Evolutionary conservation across 2,797 vertebrate genomes (phyloP), one percentile per base, ranked within the genome.

Genomic region (Gobio occitaniae): DNA sequence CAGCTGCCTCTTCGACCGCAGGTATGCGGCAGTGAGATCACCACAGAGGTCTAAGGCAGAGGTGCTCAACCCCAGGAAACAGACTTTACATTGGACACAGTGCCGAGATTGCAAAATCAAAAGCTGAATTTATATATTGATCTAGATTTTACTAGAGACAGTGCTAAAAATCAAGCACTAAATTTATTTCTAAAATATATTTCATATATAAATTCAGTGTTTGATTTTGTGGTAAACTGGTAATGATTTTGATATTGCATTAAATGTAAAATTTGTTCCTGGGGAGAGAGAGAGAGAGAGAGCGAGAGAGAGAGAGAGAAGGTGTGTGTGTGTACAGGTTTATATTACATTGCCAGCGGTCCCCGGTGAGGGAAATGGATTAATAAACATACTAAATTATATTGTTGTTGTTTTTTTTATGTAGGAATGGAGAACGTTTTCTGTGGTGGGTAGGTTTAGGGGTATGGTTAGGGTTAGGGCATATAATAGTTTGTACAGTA

Each of bases 1-100:
- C 80, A 80, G 84, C 80, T 72, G 41, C 48, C 72, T 69, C 9
- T 59, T 83, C 71, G 48, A 86, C 79, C 82, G 71, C 71, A 80
- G 80, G 77, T 80, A 84, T 74, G 69, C 80, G 56, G 74, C 76
- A 86, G 63, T 76, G 84, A 50, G 52, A 85, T n/a, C 79, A 66
- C 41, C 52, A 78, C 66, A 36, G 56, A 56, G 36, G 54, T 75
- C 71, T 66, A 50, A 50, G 8, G 32, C 61, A 52, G 71, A 21
- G 38, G 13, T 32, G 15, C 10, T 61, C 6, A 61, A 63, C 47
- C 66, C 48, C 56, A 25, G 41, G 65, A 54, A 36, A 29, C 9
- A 21, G 56, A 65, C 16, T 63, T 48, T 2, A 48, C 54, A 12
- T 2, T 32, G 19, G 56, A 59, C 19, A 41, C 36, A 4, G 19